A percentile compares a stretch with the other conserved stretches of the same genome.
Evolutionary conservation across 2,113 vertebrate genomes (phyloP).

Genomic region (Marmota monax): DNA sequence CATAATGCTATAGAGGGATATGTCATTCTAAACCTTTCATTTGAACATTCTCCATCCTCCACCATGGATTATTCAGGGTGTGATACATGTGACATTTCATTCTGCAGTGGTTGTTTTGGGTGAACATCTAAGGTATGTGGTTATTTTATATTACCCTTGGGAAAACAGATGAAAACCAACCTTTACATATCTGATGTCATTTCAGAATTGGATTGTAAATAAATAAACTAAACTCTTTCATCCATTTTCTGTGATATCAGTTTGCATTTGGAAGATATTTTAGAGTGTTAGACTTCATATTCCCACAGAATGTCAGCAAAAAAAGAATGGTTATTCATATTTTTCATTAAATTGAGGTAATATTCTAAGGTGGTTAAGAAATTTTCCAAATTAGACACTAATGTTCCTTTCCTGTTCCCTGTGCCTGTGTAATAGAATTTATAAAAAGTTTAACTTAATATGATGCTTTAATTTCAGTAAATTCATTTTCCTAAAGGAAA

Average conservation of each 20-base stretch:
- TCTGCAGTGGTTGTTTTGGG: neutral
- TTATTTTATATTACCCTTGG: constrained; percentile 30
- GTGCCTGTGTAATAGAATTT: neutral
- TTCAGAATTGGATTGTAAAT: constrained; percentile 18
- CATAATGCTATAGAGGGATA: neutral
- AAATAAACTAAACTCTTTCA: neutral
- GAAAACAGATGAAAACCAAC: constrained; percentile 39
- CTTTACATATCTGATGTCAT: neutral
- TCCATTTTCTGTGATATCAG: neutral
- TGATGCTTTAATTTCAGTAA: constrained; percentile 37
- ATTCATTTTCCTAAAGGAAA: constrained; percentile 41
- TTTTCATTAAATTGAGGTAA: neutral
- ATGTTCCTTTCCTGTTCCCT: neutral
- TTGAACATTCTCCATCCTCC: neutral
- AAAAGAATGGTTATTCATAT: neutral
- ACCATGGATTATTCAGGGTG: neutral
- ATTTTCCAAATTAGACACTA: neutral
- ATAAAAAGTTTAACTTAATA: constrained; percentile 38
- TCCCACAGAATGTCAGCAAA: neutral
- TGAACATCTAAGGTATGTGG: neutral
- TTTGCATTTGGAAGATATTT: constrained; percentile 24
- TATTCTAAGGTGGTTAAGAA: constrained; percentile 11
- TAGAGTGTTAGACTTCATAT: constrained; percentile 4
- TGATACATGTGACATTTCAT: neutral
- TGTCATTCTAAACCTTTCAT: neutral